Evolutionary conservation across 2,113 vertebrate genomes (phyloP), one percentile per base, ranked within the genome.

Genomic region (Passer domesticus): DNA sequence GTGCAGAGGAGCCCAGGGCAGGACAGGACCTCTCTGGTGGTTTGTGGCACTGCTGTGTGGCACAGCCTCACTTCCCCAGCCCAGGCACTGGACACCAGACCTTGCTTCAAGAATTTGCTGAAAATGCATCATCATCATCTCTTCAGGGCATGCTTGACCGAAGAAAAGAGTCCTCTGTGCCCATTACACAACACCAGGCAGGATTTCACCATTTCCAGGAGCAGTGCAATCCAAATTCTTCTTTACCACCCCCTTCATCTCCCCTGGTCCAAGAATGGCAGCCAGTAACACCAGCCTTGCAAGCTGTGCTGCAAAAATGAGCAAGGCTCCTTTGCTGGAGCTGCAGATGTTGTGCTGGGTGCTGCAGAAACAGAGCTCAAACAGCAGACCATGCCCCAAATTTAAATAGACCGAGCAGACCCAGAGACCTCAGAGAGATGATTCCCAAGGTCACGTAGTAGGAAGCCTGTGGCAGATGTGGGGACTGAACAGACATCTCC

Each of bases 331-430:
- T 64, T 66, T 67, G 63, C 21, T 50, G 59, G 41, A 62, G 82
- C 37, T 41, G 10, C 52, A 83, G 93, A 74, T 81, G 59, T 73
- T 91, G 67, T 90, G 84, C 84, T 87, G 76, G 60, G 19, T 94
- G 63, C 75, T 91, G 50, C 75, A 92, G 78, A 67, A 91, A 70
- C 76, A 83, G 78, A 82, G 62, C 77, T 68, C 77, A 20, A 66
- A 70, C 92, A 79, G 82, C 90, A 94, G 78, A 83, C 1, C 39
- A 88, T 94, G 88, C n/a, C 80, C 90, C 96, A 92, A 63, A 95
- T 94, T 94, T 92, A 94, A 96, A 72, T 62, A 93, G 80, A 91
- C 80, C 60, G 49, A 63, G 83, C 60, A 89, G 72, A 85, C 47
- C 82, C 39, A 14, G 90, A 49, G 79, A 85, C 56, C 56, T 80